Conservation (phyloP, 2,888 invertebrate genomes). For the Apodemia mormo region DNA sequence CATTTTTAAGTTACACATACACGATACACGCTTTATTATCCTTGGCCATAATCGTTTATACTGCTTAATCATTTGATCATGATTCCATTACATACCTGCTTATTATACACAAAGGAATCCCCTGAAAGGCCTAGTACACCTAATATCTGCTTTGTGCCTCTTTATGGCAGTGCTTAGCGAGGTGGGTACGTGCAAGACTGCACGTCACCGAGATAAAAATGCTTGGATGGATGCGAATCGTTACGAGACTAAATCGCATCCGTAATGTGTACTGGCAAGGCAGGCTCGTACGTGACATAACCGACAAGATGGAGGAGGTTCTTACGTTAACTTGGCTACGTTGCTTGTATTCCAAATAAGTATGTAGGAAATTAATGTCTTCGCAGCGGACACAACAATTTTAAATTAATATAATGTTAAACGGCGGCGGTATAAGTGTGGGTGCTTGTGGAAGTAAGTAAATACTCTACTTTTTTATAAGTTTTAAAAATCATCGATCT, state of each 20-base stretch:
- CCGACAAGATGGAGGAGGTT: background rate
- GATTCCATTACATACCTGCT: background rate
- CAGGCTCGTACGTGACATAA: background rate
- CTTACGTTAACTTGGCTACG: background rate
- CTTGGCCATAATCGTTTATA: background rate
- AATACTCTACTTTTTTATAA: too few species aligned
- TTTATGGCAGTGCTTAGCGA: background rate
- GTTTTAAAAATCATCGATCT: too few species aligned
- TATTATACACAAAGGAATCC: background rate
- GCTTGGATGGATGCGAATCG: background rate
- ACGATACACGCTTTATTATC: too few species aligned
- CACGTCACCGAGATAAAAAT: slow-evolving; percentile 12
- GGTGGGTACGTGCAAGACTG: background rate
- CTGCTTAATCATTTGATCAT: background rate
- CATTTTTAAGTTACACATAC: too few species aligned
- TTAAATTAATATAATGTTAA: too few species aligned
- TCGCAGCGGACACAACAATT: too few species aligned
- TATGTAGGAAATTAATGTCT: background rate
- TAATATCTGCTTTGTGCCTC: background rate
- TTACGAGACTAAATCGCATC: slow-evolving; percentile 3
- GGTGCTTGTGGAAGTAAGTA: too few species aligned
- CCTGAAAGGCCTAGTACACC: background rate
- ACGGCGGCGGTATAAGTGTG: too few species aligned
- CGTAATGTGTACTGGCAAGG: background rate
- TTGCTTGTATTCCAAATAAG: background rate